Conservation (phyloP, 1,140 invertebrate genomes). For the Caenorhabditis remanei region DNA sequence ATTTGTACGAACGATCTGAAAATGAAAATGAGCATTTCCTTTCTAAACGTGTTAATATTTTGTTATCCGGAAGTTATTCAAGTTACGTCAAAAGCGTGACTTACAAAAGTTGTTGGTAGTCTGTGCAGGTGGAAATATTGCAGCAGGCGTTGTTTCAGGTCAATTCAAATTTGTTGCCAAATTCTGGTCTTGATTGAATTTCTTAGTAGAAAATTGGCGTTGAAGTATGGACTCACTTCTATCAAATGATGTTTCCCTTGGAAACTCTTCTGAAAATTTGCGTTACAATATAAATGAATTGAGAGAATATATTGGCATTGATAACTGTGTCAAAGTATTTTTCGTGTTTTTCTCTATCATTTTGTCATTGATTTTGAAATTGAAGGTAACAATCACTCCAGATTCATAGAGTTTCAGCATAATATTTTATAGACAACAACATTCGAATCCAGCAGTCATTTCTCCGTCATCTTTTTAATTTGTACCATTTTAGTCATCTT, state of each 20-base stretch:
- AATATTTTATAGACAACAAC: not conserved
- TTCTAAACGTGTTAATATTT: not conserved
- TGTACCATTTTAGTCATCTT: not conserved
- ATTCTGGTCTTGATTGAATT: no score
- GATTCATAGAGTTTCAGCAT: not conserved
- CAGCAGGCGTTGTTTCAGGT: no score
- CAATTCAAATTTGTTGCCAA: no score
- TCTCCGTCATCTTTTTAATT: not conserved
- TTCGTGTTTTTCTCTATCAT: not conserved
- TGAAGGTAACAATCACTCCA: not conserved
- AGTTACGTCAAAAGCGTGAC: no score
- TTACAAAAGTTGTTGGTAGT: no score
- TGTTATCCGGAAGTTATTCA: no score
- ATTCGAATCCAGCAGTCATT: constrained; percentile 18
- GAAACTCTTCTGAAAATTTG: no score
- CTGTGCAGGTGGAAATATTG: no score
- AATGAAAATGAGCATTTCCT: not conserved
- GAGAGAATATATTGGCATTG: not conserved
- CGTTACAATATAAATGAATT: no score
- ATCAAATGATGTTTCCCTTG: no score
- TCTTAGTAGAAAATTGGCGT: no score
- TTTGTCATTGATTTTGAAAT: constrained; percentile 4
- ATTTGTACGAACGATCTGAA: constrained; percentile 40
- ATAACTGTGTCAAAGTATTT: not conserved
- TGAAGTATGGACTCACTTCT: no score